These are phyloP conservation scores for Morus bassanus DNA, from an alignment of 2,797 vertebrate genomes.

Conservation along the genomic window DNA sequence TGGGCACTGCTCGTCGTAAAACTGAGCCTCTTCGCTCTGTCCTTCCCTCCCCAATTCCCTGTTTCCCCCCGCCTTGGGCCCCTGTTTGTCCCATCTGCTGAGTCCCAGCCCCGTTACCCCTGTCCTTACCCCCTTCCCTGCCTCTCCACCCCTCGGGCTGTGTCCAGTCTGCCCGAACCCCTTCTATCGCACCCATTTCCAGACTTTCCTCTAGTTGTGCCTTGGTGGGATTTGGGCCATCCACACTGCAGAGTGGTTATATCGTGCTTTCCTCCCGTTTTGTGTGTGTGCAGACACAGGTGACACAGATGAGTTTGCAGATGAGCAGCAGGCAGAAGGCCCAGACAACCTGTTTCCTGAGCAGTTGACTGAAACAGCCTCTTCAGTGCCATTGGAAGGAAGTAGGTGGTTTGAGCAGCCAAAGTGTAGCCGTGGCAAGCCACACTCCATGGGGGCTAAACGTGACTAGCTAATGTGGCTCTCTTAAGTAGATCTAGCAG, in stretches of 20 bases:
- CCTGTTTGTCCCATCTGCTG: background rate
- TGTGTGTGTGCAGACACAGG: background rate
- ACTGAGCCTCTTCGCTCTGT: background rate
- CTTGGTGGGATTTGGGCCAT: background rate
- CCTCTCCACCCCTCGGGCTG: background rate
- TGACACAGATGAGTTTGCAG: background rate
- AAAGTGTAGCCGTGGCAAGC: accelerated
- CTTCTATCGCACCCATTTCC: background rate
- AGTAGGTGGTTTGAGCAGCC: background rate
- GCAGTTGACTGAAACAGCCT: background rate
- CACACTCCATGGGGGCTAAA: accelerated
- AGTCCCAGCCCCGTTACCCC: accelerated
- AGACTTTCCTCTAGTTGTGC: background rate
- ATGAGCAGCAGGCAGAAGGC: background rate
- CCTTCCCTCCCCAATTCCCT: accelerated
- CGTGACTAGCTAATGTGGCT: accelerated
- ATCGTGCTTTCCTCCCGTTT: background rate
- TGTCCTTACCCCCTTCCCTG: background rate
- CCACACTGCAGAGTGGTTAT: accelerated
- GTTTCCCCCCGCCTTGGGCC: too few species aligned
- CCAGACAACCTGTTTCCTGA: background rate
- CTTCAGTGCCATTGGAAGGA: background rate
- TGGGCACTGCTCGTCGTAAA: background rate
- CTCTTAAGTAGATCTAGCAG: background rate
- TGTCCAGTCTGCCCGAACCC: background rate